Evolutionary conservation across 2,888 invertebrate genomes (phyloP).

Genomic region (Trisateles emortualis): DNA sequence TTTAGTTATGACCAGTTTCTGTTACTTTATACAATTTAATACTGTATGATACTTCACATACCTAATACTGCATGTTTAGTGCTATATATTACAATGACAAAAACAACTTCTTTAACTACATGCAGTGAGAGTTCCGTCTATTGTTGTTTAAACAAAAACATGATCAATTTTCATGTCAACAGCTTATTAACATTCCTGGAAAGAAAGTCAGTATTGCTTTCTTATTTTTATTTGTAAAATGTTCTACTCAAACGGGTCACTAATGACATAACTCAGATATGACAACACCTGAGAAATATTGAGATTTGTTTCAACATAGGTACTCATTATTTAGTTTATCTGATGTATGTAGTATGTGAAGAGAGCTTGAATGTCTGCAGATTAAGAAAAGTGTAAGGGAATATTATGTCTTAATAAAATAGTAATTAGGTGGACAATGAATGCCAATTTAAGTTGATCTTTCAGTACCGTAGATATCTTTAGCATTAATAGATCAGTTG

Average conservation of each 20-base stretch:
- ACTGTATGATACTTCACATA: no score
- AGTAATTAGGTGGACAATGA: no score
- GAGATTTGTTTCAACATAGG: slow-evolving; percentile 6
- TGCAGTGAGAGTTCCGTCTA: not conserved
- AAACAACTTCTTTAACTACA: not conserved
- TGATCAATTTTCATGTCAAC: slow-evolving; percentile 24
- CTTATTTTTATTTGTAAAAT: slow-evolving; percentile 17
- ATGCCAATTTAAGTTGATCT: no score
- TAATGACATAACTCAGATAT: slow-evolving; percentile 13
- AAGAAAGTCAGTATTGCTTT: slow-evolving; percentile 50
- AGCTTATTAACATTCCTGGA: slow-evolving; percentile 56
- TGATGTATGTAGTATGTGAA: not conserved
- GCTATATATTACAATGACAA: not conserved
- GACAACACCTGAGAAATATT: not conserved
- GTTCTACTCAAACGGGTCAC: slow-evolving; percentile 6
- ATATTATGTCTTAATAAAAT: no score
- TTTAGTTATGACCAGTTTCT: no score
- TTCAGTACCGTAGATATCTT: no score
- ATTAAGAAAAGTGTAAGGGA: no score
- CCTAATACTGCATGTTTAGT: no score
- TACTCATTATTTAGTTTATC: not conserved
- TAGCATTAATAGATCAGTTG: no score
- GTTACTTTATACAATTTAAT: no score
- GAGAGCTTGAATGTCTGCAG: no score
- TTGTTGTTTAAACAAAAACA: slow-evolving; percentile 18